phyloP scores from a whole-genome alignment of 2,113 vertebrate species.

The Gambusia affinis region DNA sequence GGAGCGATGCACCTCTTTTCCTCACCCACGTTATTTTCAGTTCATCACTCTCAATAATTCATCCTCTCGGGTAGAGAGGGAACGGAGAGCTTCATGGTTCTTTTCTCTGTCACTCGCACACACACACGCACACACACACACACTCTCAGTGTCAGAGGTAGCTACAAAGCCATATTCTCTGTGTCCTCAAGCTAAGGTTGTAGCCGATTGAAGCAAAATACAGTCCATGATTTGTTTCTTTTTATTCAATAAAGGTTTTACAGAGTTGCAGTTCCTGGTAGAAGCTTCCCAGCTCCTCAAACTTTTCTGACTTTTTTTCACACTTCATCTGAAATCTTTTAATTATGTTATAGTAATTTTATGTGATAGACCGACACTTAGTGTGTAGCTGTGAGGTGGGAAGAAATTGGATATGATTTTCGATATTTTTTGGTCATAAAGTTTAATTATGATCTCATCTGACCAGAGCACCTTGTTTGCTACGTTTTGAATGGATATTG shows the following conservation, averaged over 20 bases:
- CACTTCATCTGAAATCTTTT: neutral
- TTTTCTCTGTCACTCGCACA: slow-evolving; percentile 24
- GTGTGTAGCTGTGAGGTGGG: neutral
- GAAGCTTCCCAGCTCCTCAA: neutral
- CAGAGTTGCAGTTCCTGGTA: neutral
- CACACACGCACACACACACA: slow-evolving; percentile 9
- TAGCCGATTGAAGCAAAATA: slow-evolving; percentile 14
- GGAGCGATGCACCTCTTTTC: slow-evolving; percentile 42
- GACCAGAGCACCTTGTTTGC: too few species aligned
- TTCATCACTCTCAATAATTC: slow-evolving; percentile 79
- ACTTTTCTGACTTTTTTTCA: neutral
- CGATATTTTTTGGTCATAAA: neutral
- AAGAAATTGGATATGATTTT: neutral
- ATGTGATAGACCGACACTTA: neutral
- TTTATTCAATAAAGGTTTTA: neutral
- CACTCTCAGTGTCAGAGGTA: slow-evolving; percentile 27
- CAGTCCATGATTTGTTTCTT: slow-evolving; percentile 19
- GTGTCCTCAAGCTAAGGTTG: slow-evolving; percentile 23
- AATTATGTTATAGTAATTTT: neutral
- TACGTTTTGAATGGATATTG: too few species aligned
- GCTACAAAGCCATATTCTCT: slow-evolving; percentile 39
- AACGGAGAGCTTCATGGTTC: slow-evolving; percentile 48
- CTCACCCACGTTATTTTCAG: slow-evolving; percentile 75
- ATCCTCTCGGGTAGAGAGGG: slow-evolving; percentile 59
- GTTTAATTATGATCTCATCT: too few species aligned